Base-by-base conservation (phyloP, 2,888 invertebrate species). In the Xylophagus ater region DNA sequence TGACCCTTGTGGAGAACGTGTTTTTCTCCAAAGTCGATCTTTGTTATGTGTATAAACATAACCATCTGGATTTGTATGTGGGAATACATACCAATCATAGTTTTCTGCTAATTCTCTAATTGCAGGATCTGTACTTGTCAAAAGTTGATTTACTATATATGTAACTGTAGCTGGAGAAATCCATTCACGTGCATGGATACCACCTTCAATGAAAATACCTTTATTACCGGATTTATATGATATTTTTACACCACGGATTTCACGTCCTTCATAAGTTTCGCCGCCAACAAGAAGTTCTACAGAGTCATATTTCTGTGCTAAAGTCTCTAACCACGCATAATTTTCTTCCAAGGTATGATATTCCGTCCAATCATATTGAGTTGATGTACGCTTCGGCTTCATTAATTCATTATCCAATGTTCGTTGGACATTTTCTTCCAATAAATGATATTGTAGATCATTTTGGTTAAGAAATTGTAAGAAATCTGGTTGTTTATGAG, bases 141-240 rank as follows among this genome's bases (percentile, higher is more conserved):
- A 58, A 4, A 81, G 57, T 53, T 80, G 70, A 45, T 78, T 71
- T 4, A 73, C 57, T 2, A 80, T 60, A 49, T 74, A 81, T 0
- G 78, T 73, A 0, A 74, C 58, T 0, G 76, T 68, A 0, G 79
- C 76, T 0, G 81, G 74, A 0, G 75, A 70, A 5, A 81, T 69
- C 81, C 81, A 88, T 59, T 88, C 88, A 34, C 86, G 73, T 0
- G 75, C 82, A 43, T 83, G 72, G 49, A 81, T 80, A 29, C 74
- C 74, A 21, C 62, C 73, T 53, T 78, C 78, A 40, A 78, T 63
- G 45, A 78, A 73, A 39, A 78, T 64, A 1, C 64, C 72, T 10
- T 69, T 73, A 48, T 71, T 69, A 15, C 57, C 56, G 2, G 58
- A 51, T n/a, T 62, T 59, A 40, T 67, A 62, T 58, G 64, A 41